Evolutionary conservation across 2,113 vertebrate species (phyloP), one percentile per base, ranked within the genome.

Genomic region (Pao palembangensis): DNA sequence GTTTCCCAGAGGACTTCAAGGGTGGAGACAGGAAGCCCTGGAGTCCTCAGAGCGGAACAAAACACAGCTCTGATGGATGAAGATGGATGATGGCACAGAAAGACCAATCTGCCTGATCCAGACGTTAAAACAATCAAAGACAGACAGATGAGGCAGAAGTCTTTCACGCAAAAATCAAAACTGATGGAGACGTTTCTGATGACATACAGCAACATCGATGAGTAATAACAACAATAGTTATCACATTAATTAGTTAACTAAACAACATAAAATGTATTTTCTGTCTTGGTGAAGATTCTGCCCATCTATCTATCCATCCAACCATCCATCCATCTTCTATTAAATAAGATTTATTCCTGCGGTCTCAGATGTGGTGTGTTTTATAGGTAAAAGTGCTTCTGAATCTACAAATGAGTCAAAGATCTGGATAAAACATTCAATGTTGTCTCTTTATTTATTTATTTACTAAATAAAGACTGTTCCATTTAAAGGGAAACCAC

Each of bases 61-160:
- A 51, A 5, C 55, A 47, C 25, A 61, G 8, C 44, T 58, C 54
- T 78, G 69, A 71, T 44, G 46, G 71, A 73, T 65, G 69, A 75
- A 61, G 63, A 74, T 57, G 41, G 63, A 81, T 62, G 54, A 59
- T 19, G 51, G 4, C 18, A 52, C 2, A 2, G 28, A 43, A 14
- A 18, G 16, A 71, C 20, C 63, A 19, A 55, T 38, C 34, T 2
- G 34, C 11, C 34, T 38, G 34, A 3, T 38, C 8, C 8, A 38
- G 8, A 38, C 34, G 11, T 38, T 38, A 38, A 8, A 31, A 5
- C 28, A 7, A 31, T 31, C 5, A 31, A 38, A 38, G 34, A 38
- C 10, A 12, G 34, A 38, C 8, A 12, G 10, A 11, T 12, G 8
- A 2, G 10, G 3, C 8, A 38, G 10, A 38, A 11, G 34, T 38